Percentiles rank a stretch among this genome's conserved stretches.
phyloP scores from a whole-genome alignment of 2,113 vertebrate genomes.

The Oxyura jamaicensis region DNA sequence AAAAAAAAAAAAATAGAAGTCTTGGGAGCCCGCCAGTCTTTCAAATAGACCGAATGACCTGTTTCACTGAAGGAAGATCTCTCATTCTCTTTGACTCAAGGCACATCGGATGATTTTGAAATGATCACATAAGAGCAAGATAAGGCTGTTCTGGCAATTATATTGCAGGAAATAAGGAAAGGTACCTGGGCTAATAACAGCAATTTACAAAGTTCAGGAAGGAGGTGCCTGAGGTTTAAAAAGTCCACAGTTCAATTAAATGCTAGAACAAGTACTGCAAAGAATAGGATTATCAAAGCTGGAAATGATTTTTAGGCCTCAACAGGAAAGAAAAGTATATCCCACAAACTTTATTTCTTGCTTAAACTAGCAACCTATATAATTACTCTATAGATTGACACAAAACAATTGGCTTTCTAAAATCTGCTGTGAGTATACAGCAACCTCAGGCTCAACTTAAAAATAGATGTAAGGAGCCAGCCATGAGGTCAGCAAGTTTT shows the following conservation, averaged over 20 bases:
- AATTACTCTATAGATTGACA: background rate
- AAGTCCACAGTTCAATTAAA: slow-evolving; percentile 23
- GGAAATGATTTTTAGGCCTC: background rate
- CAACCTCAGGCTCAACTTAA: background rate
- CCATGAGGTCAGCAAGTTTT: background rate
- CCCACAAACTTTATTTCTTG: background rate
- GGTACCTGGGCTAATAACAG: background rate
- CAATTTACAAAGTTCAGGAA: background rate
- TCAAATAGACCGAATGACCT: background rate
- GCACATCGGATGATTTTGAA: background rate
- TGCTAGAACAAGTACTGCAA: background rate
- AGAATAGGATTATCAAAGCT: background rate
- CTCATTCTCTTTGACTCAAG: background rate
- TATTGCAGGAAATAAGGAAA: background rate
- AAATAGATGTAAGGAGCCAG: background rate
- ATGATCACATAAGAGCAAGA: background rate
- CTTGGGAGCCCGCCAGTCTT: background rate
- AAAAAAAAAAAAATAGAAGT: background rate
- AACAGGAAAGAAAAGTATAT: slow-evolving; percentile 1
- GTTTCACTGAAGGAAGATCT: background rate
- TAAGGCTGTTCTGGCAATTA: slow-evolving; percentile 16
- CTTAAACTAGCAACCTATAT: background rate
- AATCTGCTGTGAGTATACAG: background rate
- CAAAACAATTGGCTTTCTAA: background rate
- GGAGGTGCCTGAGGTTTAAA: background rate